Conservation (phyloP, 2,113 vertebrate species). For the Procavia capensis region DNA sequence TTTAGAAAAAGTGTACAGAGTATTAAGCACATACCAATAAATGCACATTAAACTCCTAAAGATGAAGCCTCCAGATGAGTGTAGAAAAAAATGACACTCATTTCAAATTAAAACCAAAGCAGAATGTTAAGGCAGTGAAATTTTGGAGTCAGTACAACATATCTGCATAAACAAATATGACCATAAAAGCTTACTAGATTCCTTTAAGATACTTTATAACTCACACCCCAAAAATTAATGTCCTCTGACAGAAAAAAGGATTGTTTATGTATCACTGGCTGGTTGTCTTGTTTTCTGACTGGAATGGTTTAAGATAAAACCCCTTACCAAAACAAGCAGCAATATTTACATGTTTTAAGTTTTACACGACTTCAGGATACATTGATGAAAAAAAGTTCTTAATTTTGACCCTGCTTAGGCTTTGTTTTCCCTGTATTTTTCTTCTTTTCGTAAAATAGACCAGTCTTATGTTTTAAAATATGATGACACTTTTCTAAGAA, state of each 20-base stretch:
- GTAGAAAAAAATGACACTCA: constrained; percentile 53
- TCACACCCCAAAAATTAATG: constrained; percentile 9
- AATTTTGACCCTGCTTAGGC: constrained; percentile 9
- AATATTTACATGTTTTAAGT: background rate
- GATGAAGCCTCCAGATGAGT: background rate
- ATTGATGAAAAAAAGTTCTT: background rate
- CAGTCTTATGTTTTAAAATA: background rate
- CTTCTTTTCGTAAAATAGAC: background rate
- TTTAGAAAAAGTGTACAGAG: background rate
- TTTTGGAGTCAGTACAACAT: constrained; percentile 20
- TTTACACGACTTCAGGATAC: background rate
- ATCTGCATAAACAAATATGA: constrained; percentile 43
- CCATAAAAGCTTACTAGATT: background rate
- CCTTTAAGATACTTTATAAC: constrained; percentile 37
- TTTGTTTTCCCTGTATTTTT: background rate
- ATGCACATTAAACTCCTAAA: background rate
- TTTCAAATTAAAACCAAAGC: constrained; percentile 54
- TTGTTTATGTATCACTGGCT: background rate
- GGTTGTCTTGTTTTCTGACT: background rate
- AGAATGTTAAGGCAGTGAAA: constrained; percentile 43
- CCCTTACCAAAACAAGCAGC: constrained; percentile 34
- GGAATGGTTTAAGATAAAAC: constrained; percentile 14
- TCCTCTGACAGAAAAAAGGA: constrained; percentile 14
- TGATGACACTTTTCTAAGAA: background rate
- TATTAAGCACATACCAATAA: background rate